These are phyloP conservation scores for Garrulus glandarius DNA, from an alignment of 2,797 vertebrate species.

Conservation along the genomic window DNA sequence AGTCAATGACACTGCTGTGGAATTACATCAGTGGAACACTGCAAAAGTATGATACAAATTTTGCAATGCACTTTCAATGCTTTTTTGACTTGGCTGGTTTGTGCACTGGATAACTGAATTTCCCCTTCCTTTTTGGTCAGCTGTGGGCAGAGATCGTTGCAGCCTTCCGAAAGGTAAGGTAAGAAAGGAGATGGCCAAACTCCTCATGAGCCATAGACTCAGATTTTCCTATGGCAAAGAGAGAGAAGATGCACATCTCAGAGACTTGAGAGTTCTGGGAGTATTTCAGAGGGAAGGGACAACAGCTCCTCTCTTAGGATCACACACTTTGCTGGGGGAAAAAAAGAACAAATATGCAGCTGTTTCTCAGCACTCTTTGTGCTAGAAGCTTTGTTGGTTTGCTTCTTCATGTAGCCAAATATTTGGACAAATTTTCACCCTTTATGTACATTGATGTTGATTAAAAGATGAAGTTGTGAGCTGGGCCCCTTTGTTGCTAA, in stretches of 20 bases:
- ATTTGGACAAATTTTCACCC: background rate
- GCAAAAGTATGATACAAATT: background rate
- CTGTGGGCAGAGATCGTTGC: background rate
- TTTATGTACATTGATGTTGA: background rate
- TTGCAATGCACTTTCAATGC: background rate
- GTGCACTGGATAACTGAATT: background rate
- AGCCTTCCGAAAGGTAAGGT: background rate
- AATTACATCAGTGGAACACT: background rate
- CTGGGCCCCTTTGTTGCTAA: background rate
- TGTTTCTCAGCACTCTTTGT: background rate
- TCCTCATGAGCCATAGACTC: background rate
- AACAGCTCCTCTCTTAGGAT: background rate
- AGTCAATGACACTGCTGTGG: background rate
- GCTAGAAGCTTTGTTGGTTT: background rate
- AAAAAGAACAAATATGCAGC: background rate
- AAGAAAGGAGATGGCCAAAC: background rate
- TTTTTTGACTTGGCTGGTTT: background rate
- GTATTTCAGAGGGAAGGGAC: background rate
- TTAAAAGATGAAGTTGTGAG: background rate
- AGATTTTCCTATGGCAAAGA: background rate
- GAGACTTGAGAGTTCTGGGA: background rate
- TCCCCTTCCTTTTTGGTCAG: background rate
- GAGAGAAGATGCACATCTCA: rapidly evolving
- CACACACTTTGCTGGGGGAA: background rate
- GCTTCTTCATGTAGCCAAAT: background rate